Evolutionary conservation across 2,888 invertebrate species (phyloP).

Genomic region (Leptogaster cylindrica): DNA sequence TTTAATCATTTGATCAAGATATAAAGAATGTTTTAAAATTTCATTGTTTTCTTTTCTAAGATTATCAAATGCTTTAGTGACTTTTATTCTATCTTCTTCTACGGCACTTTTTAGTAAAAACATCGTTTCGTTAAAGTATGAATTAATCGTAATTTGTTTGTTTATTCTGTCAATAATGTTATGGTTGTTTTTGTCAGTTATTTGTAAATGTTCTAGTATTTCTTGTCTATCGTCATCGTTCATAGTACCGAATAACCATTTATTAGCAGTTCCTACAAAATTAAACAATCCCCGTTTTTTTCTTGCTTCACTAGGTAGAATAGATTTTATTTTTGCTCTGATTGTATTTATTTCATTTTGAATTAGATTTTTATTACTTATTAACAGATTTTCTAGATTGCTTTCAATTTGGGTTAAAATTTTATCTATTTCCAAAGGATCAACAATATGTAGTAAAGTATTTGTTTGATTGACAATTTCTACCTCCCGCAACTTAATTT

Average conservation of each 20-base stretch:
- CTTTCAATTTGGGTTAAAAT: conserved; percentile 28
- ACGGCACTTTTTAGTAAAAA: conserved; percentile 36
- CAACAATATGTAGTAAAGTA: conserved; percentile 36
- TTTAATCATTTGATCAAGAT: conserved; percentile 38
- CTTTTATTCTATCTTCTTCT: conserved; percentile 43
- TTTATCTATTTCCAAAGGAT: conserved; percentile 32
- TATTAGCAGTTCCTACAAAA: conserved; percentile 42
- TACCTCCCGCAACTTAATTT: conserved; percentile 28
- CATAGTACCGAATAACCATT: conserved; percentile 43
- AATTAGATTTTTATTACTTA: conserved; percentile 32
- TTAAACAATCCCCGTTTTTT: conserved; percentile 44
- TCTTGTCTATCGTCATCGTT: conserved; percentile 41
- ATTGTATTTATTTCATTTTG: conserved; percentile 38
- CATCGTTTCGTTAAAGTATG: conserved; percentile 45
- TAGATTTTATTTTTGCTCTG: conserved; percentile 44
- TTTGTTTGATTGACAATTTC: not conserved
- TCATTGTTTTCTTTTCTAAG: conserved; percentile 6
- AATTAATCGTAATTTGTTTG: conserved; percentile 44
- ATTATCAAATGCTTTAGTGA: conserved; percentile 28
- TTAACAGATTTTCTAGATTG: conserved; percentile 31
- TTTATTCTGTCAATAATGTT: conserved; percentile 44
- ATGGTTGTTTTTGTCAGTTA: conserved; percentile 42
- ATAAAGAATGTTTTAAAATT: conserved; percentile 24
- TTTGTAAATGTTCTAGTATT: conserved; percentile 41
- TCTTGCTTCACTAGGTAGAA: conserved; percentile 28